phyloP scores from a whole-genome alignment of 2,113 vertebrate genomes.

The Okapia johnstoni region DNA sequence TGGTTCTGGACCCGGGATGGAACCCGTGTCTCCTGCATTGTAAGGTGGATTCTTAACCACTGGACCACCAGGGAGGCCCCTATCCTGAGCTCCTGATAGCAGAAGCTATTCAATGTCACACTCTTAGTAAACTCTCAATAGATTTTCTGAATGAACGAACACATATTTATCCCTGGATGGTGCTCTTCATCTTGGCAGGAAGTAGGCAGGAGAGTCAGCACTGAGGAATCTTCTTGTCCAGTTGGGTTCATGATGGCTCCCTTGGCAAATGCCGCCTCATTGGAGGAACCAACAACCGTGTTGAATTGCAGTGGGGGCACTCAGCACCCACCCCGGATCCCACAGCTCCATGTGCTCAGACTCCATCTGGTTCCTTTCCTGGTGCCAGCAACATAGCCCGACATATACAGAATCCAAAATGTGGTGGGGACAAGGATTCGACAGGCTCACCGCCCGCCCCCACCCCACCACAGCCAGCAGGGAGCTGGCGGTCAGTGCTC shows the following conservation, averaged over 20 bases:
- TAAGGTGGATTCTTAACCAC: neutral
- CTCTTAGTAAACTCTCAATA: neutral
- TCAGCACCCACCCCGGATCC: too few species aligned
- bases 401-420: neutral
- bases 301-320: neutral
- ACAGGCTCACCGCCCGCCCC: neutral
- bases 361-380: neutral
- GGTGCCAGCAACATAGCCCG: neutral
- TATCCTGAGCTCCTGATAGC: neutral
- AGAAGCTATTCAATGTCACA: fast-evolving
- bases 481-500: fast-evolving
- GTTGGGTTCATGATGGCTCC: fast-evolving
- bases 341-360: neutral
- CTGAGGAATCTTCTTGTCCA: neutral
- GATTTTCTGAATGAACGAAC: neutral
- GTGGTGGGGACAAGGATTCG: neutral
- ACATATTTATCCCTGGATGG: neutral
- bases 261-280: neutral
- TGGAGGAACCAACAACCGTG: fast-evolving
- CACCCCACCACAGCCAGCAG: neutral
- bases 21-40: neutral
- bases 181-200: neutral
- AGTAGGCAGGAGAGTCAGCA: neutral
- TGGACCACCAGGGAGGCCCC: neutral
- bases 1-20: neutral